These are phyloP conservation scores for Hedya salicella DNA, from an alignment of 2,888 invertebrate species.

Conservation along the genomic window DNA sequence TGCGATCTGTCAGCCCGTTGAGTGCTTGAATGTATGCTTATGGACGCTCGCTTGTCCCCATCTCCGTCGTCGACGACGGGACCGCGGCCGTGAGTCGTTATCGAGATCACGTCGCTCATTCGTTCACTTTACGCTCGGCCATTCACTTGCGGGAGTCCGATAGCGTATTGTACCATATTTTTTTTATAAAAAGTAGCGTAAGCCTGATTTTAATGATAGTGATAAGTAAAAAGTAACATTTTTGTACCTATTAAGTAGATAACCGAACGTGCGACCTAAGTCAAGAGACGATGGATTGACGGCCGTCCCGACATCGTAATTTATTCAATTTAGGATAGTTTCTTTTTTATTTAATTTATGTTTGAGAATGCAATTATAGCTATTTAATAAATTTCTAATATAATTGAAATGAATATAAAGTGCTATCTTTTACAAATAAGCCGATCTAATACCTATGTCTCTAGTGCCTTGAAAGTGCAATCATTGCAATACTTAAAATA, in stretches of 20 bases:
- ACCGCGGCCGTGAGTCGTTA: slow-evolving; percentile 79
- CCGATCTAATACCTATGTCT: slow-evolving; percentile 66
- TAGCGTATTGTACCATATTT: slow-evolving; percentile 81
- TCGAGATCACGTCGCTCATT: slow-evolving; percentile 83
- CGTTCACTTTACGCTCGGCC: slow-evolving; percentile 81
- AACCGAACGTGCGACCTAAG: slow-evolving; percentile 84
- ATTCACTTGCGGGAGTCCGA: slow-evolving; percentile 67
- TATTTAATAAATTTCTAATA: slow-evolving; percentile 77
- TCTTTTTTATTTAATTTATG: slow-evolving; percentile 80
- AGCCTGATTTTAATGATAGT: slow-evolving; percentile 80
- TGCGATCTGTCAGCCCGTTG: slow-evolving; percentile 59
- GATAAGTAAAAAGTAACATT: slow-evolving; percentile 80
- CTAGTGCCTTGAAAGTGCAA: slow-evolving; percentile 72
- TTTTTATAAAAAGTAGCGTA: slow-evolving; percentile 70
- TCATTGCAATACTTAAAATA: slow-evolving; percentile 61
- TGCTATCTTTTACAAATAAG: slow-evolving; percentile 67
- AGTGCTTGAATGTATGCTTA: slow-evolving; percentile 57
- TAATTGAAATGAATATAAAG: slow-evolving; percentile 68
- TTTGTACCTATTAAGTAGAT: slow-evolving; percentile 83
- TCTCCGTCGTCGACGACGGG: slow-evolving; percentile 76
- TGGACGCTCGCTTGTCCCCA: slow-evolving; percentile 83
- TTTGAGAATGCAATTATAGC: slow-evolving; percentile 70
- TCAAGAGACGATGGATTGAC: slow-evolving; percentile 83
- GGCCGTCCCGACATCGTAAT: slow-evolving; percentile 85
- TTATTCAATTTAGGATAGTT: slow-evolving; percentile 80